Conservation (phyloP, 2,113 vertebrate species). For the Centrocercus urophasianus region DNA sequence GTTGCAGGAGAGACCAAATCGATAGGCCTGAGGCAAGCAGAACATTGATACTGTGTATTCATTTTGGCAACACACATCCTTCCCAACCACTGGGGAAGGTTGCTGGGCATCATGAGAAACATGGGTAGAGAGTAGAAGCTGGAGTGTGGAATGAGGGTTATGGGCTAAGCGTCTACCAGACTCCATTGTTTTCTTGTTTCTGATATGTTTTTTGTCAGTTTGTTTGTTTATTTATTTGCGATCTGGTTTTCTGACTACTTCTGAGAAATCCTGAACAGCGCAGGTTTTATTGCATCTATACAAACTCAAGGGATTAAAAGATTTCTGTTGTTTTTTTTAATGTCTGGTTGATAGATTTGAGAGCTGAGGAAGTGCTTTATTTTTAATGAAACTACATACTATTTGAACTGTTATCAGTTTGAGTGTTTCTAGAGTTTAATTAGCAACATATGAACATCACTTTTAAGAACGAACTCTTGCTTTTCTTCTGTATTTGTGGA, state of each 20-base stretch:
- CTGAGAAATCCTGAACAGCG: not conserved
- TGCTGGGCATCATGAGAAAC: not conserved
- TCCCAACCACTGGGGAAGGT: not conserved
- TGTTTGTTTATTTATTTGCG: not conserved
- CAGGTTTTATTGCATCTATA: not conserved
- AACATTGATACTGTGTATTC: not conserved
- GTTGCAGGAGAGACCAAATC: not conserved
- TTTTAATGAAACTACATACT: not conserved
- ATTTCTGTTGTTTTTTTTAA: not conserved
- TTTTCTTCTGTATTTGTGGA: not conserved
- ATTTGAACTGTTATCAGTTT: not conserved
- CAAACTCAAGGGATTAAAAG: not conserved
- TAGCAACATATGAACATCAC: not conserved
- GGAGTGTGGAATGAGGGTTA: not conserved
- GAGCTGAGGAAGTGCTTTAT: not conserved
- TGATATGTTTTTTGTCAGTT: not conserved
- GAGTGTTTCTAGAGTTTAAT: not conserved
- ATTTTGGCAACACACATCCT: not conserved
- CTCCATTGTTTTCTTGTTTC: not conserved
- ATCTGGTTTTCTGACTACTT: not conserved
- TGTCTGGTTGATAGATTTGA: not conserved
- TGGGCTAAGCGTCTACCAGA: not conserved
- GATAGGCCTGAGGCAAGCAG: not conserved
- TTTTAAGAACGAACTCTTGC: not conserved
- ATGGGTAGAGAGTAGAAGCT: not conserved